phyloP scores from a whole-genome alignment of 1,140 invertebrate species.

The Geopemphigus sp. region DNA sequence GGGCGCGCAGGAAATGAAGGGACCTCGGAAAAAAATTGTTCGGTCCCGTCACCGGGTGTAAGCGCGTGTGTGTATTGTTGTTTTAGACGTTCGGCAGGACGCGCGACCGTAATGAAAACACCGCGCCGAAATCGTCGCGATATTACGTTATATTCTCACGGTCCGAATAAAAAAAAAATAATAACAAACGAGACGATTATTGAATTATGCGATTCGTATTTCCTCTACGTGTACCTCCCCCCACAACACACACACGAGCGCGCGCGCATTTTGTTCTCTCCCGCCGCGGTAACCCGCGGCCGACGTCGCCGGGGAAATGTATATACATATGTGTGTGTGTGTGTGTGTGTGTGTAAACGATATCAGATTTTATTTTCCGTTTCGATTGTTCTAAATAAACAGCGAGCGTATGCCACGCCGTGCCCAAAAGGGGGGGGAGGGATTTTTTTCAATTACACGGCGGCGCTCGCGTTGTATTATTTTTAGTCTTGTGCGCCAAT shows the following conservation, averaged over 20 bases:
- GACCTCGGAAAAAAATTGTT: no score
- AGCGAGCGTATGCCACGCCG: constrained; percentile 29
- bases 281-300: no score
- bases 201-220: not conserved
- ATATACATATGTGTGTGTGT: no score
- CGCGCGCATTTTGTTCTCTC: not conserved
- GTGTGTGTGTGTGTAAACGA: no score
- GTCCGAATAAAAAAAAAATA: not conserved
- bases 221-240: not conserved
- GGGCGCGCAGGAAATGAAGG: no score
- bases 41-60: no score
- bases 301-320: no score
- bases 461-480: not conserved
- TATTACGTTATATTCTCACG: not conserved
- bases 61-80: no score
- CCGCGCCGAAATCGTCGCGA: not conserved
- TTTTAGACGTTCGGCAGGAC: no score
- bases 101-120: not conserved
- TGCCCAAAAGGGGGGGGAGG: no score
- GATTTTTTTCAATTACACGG: constrained; percentile 36
- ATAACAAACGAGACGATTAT: not conserved
- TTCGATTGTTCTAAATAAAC: constrained; percentile 35
- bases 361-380: constrained; percentile 10
- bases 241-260: not conserved
- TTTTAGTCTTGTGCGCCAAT: constrained; percentile 32